Evolutionary conservation across 2,797 vertebrate genomes (phyloP).

Genomic region (Tragopan temminckii): DNA sequence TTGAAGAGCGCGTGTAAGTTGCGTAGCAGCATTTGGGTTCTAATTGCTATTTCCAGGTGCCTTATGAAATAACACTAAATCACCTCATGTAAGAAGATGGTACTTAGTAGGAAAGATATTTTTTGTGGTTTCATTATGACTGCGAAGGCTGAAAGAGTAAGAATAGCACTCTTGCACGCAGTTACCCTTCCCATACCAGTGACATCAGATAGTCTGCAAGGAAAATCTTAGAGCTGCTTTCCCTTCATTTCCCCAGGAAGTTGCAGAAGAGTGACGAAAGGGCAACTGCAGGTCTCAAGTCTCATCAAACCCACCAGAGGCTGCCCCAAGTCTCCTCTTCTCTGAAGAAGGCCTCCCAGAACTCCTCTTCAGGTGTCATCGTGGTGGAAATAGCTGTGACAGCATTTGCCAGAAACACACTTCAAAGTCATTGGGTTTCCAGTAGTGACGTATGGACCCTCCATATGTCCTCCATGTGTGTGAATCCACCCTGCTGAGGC

Average conservation of each 20-base stretch:
- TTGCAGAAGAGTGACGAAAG: not conserved
- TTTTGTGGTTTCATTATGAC: not conserved
- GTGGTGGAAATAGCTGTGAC: accelerated
- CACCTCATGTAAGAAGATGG: not conserved
- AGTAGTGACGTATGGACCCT: not conserved
- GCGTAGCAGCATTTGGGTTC: not conserved
- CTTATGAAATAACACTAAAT: not conserved
- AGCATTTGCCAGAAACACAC: not conserved
- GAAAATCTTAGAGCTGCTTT: constrained; percentile 4
- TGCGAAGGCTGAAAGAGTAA: not conserved
- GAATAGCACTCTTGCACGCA: not conserved
- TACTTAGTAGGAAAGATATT: not conserved
- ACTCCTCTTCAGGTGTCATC: not conserved
- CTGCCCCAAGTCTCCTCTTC: not conserved
- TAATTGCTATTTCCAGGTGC: not conserved
- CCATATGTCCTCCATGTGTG: not conserved
- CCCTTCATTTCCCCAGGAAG: not conserved
- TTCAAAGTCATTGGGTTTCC: not conserved
- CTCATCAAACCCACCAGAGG: not conserved
- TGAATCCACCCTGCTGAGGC: not conserved
- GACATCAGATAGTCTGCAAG: not conserved
- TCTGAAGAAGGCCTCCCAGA: not conserved
- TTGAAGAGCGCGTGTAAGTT: not conserved
- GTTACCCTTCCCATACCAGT: not conserved
- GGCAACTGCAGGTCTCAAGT: not conserved